phyloP scores from a whole-genome alignment of 2,797 vertebrate species.

The Graptemys geographica region DNA sequence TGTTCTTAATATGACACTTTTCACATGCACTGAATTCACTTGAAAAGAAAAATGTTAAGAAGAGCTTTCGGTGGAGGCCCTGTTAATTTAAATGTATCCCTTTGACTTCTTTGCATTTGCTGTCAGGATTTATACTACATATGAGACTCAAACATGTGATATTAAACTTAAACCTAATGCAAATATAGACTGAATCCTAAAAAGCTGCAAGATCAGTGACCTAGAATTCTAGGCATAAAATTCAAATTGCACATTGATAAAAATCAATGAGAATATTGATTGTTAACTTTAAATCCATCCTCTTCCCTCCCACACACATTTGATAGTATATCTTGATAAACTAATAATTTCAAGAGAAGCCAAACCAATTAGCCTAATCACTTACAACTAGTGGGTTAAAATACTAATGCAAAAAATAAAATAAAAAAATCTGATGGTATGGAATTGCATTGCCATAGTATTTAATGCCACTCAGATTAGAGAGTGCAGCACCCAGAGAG shows the following conservation, averaged over 20 bases:
- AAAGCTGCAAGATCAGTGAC: neutral
- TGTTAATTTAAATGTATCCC: neutral
- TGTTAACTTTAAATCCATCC: slow-evolving; percentile 51
- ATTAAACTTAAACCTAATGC: neutral
- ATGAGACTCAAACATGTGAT: neutral
- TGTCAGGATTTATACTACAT: neutral
- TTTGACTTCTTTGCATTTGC: neutral
- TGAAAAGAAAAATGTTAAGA: neutral
- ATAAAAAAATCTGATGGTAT: slow-evolving; percentile 6
- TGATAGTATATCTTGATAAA: slow-evolving; percentile 29
- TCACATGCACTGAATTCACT: neutral
- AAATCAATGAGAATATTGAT: slow-evolving; percentile 22
- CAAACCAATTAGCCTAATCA: slow-evolving; percentile 32
- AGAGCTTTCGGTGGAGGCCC: neutral
- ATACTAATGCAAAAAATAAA: slow-evolving; percentile 36
- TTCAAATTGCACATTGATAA: slow-evolving; percentile 5
- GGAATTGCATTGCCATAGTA: neutral
- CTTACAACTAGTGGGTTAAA: slow-evolving; percentile 50
- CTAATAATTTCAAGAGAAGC: slow-evolving; percentile 23
- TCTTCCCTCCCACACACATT: neutral
- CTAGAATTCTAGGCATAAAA: slow-evolving; percentile 26
- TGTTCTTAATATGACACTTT: neutral
- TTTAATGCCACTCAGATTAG: slow-evolving; percentile 22
- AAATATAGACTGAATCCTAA: neutral
- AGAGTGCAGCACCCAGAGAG: neutral